Evolutionary conservation across 1,140 invertebrate species (phyloP).

Genomic region (Ostrea edulis): DNA sequence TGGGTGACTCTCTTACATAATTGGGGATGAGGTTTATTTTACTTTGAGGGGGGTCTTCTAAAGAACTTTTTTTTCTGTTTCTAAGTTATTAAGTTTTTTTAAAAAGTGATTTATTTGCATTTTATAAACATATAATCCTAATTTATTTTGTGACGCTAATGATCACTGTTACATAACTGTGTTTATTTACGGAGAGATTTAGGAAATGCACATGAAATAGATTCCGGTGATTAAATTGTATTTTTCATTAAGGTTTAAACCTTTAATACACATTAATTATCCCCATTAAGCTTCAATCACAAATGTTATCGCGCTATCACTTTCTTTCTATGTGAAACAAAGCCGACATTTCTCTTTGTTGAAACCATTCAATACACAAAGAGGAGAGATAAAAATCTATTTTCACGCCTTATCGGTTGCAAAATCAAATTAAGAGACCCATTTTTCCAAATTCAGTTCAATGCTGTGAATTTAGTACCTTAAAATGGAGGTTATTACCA

Average conservation of each 20-base stretch:
- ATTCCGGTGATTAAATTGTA: constrained; percentile 18
- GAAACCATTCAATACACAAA: constrained; percentile 24
- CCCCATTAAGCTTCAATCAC: constrained; percentile 21
- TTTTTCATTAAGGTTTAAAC: constrained; percentile 25
- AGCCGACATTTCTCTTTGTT: constrained; percentile 12
- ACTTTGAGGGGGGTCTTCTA: background rate
- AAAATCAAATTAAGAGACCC: constrained; percentile 33
- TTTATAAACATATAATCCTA: background rate
- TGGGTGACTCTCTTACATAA: background rate
- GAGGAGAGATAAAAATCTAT: constrained; percentile 10
- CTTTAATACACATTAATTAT: constrained; percentile 36
- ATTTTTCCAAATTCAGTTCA: constrained; percentile 10
- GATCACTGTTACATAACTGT: background rate
- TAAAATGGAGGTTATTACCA: constrained; percentile 2
- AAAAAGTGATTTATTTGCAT: background rate
- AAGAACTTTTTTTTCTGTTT: too few relatives aligned
- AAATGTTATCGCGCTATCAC: constrained; percentile 19
- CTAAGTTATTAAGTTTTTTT: background rate
- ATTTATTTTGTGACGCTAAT: background rate
- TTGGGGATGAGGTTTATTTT: background rate
- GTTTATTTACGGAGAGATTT: background rate
- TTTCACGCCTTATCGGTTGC: constrained; percentile 23
- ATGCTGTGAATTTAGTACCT: background rate
- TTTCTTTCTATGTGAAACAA: constrained; percentile 13
- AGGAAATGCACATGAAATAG: constrained; percentile 20